Evolutionary conservation across 1,140 invertebrate genomes (phyloP).

Genomic region (Drosophila orena): DNA sequence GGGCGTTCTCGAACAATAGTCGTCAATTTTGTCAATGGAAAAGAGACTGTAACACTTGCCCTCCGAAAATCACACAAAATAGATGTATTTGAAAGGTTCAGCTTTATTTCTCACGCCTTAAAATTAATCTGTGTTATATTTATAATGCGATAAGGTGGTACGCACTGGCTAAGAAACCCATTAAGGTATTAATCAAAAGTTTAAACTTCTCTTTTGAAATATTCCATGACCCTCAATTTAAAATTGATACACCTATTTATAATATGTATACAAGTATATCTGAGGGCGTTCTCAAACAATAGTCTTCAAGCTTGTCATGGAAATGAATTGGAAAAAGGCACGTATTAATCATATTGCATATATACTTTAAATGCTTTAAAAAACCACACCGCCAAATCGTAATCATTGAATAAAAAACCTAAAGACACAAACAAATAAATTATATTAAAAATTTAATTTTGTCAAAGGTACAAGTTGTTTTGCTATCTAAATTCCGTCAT

Average conservation of each 20-base stretch:
- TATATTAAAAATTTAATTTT: too few relatives aligned
- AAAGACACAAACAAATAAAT: too few relatives aligned
- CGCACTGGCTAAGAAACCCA: not conserved
- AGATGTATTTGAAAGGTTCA: not conserved
- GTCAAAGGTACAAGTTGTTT: too few relatives aligned
- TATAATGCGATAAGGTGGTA: not conserved
- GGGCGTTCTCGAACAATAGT: constrained; percentile 39
- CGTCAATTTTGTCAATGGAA: constrained; percentile 35
- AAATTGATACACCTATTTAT: not conserved
- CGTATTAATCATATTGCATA: not conserved
- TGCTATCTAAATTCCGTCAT: too few relatives aligned
- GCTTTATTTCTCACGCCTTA: constrained; percentile 13
- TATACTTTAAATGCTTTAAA: not conserved
- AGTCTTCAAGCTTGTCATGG: constrained; percentile 29
- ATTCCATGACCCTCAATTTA: constrained; percentile 1
- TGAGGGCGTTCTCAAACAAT: constrained; percentile 35
- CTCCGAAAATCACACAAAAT: constrained; percentile 8
- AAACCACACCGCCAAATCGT: not conserved
- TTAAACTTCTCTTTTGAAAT: not conserved
- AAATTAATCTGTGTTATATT: not conserved
- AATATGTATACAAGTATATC: constrained; percentile 6
- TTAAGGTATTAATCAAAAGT: not conserved
- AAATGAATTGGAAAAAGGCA: not conserved
- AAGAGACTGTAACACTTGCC: constrained; percentile 4
- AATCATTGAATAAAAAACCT: too few relatives aligned